These are phyloP conservation scores for Tribolium castaneum DNA, from an alignment of 1,140 invertebrate species.

Conservation along the genomic window DNA sequence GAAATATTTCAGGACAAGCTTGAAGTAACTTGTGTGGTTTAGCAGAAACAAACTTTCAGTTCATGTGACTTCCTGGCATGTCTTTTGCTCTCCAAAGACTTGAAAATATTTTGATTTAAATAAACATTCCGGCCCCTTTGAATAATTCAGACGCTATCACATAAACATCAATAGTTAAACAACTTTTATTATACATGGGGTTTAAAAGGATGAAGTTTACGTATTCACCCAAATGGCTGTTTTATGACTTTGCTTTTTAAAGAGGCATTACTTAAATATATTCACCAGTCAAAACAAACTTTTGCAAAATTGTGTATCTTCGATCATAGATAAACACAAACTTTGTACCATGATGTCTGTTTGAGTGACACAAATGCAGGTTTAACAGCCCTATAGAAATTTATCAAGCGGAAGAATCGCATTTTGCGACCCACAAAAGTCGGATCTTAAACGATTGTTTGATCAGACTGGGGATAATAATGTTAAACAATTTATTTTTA, in stretches of 20 bases:
- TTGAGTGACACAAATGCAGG: not conserved
- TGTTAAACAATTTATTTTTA: not conserved
- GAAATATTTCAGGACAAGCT: too few relatives aligned
- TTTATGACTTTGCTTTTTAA: slow-evolving; percentile 12
- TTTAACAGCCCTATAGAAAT: slow-evolving; percentile 7
- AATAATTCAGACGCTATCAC: not conserved
- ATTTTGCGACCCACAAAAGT: not conserved
- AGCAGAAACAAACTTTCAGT: too few relatives aligned
- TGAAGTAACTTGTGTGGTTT: too few relatives aligned
- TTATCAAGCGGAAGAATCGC: slow-evolving; percentile 1
- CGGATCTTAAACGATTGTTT: not conserved
- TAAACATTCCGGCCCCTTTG: not conserved
- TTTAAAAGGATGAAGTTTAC: not conserved
- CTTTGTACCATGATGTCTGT: not conserved
- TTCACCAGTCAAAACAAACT: not conserved
- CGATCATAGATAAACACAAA: not conserved
- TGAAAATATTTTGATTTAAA: not conserved
- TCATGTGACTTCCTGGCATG: too few relatives aligned
- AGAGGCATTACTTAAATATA: slow-evolving; percentile 18
- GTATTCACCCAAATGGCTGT: slow-evolving; percentile 12
- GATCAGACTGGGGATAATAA: not conserved
- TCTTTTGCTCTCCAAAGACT: too few relatives aligned
- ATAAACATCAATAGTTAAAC: not conserved
- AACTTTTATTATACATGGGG: slow-evolving; percentile 12
- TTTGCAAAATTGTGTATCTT: not conserved